Base-by-base conservation (phyloP, 2,113 vertebrate genomes). In the Myodes glareolus region DNA sequence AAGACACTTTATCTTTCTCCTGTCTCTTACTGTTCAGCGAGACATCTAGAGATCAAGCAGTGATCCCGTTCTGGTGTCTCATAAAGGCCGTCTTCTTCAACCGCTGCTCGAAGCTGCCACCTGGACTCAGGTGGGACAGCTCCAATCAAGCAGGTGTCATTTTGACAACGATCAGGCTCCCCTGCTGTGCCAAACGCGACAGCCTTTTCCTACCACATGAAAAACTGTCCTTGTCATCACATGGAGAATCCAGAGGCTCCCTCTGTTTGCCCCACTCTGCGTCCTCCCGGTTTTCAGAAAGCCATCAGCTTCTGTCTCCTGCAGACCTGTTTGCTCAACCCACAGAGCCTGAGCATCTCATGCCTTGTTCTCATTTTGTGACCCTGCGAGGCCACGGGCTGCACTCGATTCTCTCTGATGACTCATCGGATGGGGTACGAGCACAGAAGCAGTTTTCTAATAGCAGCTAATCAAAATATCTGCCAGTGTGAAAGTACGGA, bases 401-500 rank as follows among this genome's bases (percentile, higher is more conserved):
- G 42, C 6, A 31, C 21, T 58, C 1, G 42, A 29, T 52, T 85
- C 55, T 39, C 47, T 73, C 4, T 52, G 31, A 55, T 45, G 63
- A 87, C 47, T 95, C 76, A 78, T 81, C 29, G 33, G 31, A 23
- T n/a, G 90, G 31, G 13, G 5, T 50, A 8, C 17, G 16, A 1
- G 12, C 33, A 77, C 11, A 16, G 7, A 72, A 90, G 31, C 39
- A 90, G 42, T 88, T 16, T 84, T n/a, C 86, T 82, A 70, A 61
- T 75, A 55, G 61, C 50, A 68, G 47, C 39, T 33, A 36, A 90
- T 63, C 68, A 91, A 90, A 97, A 65, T 61, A 65, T 61, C 52
- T 75, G 78, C 67, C n/a, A 75, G n/a, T 39, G 63, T 50, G 42
- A 96, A 80, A 95, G 88, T 96, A 58, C 75, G 42, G 50, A 81